Base-by-base conservation (phyloP, 2,888 invertebrate genomes). In the Dicycla oo region DNA sequence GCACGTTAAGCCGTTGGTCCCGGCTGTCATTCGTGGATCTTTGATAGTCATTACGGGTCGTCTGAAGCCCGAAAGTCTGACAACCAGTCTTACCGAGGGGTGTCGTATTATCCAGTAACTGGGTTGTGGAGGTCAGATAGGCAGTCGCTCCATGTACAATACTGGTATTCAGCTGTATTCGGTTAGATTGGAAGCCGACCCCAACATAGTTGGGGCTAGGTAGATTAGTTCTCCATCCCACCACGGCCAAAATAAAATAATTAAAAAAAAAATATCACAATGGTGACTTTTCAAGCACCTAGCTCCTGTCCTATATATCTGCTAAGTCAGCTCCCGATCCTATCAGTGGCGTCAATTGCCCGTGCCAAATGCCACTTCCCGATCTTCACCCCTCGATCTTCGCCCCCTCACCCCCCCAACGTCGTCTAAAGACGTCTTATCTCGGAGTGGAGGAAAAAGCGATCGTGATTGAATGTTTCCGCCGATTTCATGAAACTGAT, bases 321-420 rank as follows among this genome's bases (percentile, higher is more conserved):
- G 95, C 95, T 90, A 92, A 91, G 91, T 95, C 95, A 96, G 95
- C 95, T 92, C 89, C 89, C 93, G 96, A 96, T 96, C 93, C 95
- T 96, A 96, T 96, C 96, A 96, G 93, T 89, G 91, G 91, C 95
- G 95, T 96, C 96, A 96, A 96, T 96, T 95, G 96, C 96, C 94
- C 96, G 96, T 96, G 96, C 96, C 96, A 96, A 95, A 95, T 94
- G 94, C 94, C 94, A 94, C 95, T 93, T 94, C 92, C 94, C 87
- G 86, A 87, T 87, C 86, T 86, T 81, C 79, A 30, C 86, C 78
- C 85, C 84, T 86, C 82, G 76, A 76, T 78, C 81, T 64, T 57
- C 73, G 18, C 75, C 87, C 80, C 84, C 80, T 82, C 78, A 69
- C 78, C 75, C 81, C 83, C 75, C 71, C 72, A 73, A 67, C 63